phyloP scores from a whole-genome alignment of 2,113 vertebrate species.

The Hyaena hyaena region DNA sequence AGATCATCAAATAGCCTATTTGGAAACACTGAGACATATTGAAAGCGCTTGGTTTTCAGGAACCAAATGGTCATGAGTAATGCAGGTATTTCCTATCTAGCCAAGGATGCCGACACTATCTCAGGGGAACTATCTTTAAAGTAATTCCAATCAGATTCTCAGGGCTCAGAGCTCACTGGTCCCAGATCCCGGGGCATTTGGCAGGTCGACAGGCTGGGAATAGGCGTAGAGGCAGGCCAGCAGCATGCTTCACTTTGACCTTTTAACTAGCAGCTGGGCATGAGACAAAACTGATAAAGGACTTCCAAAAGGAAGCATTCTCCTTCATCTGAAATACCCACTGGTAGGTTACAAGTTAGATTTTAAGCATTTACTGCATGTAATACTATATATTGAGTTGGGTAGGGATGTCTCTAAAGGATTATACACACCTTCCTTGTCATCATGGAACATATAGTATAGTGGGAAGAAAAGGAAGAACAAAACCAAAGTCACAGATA shows the following conservation, averaged over 20 bases:
- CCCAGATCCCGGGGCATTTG: not conserved
- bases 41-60: slow-evolving; percentile 30
- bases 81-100: not conserved
- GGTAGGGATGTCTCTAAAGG: not conserved
- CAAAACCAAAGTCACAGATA: not conserved
- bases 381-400: not conserved
- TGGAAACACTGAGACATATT: slow-evolving; percentile 3
- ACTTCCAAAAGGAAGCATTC: not conserved
- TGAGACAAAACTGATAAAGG: slow-evolving; percentile 14
- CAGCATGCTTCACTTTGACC: not conserved
- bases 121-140: not conserved
- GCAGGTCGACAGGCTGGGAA: not conserved
- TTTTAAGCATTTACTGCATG: not conserved
- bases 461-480: not conserved
- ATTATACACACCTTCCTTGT: not conserved
- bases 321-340: not conserved
- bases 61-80: slow-evolving; percentile 47
- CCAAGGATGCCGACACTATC: not conserved
- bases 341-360: not conserved
- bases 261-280: not conserved
- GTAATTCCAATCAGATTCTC: not conserved
- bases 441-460: not conserved
- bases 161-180: not conserved
- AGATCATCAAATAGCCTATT: slow-evolving; percentile 36
- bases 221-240: not conserved